Evolutionary conservation across 35 echinoderm and acorn worm species (phyloP).

Genomic region (Acanthaster planci): DNA sequence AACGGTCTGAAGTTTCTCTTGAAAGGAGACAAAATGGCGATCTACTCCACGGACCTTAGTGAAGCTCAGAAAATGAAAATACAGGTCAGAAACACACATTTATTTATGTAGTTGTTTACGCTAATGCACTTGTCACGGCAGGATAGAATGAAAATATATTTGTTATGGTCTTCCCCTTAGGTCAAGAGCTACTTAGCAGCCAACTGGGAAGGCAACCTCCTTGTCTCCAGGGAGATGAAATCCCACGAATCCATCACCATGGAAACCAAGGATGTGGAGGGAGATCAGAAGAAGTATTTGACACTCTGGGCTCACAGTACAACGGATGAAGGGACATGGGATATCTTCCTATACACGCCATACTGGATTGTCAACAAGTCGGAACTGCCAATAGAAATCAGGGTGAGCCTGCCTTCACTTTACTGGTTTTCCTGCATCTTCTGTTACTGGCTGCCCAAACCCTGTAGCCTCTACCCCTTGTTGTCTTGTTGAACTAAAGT

Average conservation of each 20-base stretch:
- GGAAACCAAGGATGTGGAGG: constrained; percentile 72
- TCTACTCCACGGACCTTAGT: constrained; percentile 79
- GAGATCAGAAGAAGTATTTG: constrained; percentile 81
- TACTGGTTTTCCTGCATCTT: too few relatives aligned
- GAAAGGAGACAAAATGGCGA: constrained; percentile 91
- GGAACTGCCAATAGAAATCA: constrained; percentile 92
- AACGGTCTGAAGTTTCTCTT: constrained; percentile 92
- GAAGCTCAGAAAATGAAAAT: constrained; percentile 79
- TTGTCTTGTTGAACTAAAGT: too few relatives aligned
- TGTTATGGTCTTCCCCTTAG: constrained; percentile 2
- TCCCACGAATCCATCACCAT: constrained; percentile 80
- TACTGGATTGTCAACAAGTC: constrained; percentile 99
- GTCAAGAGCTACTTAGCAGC: constrained; percentile 88
- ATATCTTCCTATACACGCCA: constrained; percentile 92
- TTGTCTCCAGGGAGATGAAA: constrained; percentile 96
- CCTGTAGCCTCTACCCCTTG: too few relatives aligned
- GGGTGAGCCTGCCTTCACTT: constrained; percentile 56
- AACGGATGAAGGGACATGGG: constrained; percentile 79
- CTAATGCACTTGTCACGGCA: too few relatives aligned
- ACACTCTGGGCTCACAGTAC: constrained; percentile 85
- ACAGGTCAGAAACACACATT: constrained; percentile 54
- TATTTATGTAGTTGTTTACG: too few relatives aligned
- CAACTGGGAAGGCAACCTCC: constrained; percentile 88
- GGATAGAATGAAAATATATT: too few relatives aligned
- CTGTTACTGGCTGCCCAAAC: too few relatives aligned